phyloP scores from a whole-genome alignment of 2,113 vertebrate species.

The Phoenicopterus ruber region DNA sequence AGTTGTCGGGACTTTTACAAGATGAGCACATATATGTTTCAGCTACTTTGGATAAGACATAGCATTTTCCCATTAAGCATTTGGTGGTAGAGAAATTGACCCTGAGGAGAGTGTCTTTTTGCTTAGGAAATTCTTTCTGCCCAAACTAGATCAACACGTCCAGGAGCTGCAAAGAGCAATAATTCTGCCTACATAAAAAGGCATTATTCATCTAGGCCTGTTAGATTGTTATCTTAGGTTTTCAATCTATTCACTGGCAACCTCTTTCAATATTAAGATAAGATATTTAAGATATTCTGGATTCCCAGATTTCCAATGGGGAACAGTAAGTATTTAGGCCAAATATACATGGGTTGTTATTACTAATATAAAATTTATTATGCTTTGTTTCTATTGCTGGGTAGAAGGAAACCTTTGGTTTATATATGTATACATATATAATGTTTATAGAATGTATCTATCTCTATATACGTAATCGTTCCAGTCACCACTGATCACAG shows the following conservation, averaged over 20 bases:
- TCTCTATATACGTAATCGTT: not conserved
- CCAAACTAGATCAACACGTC: not conserved
- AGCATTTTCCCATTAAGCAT: not conserved
- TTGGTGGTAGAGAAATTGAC: not conserved
- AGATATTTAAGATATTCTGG: not conserved
- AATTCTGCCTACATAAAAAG: not conserved
- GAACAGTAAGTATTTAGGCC: not conserved
- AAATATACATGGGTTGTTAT: not conserved
- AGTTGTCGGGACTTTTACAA: not conserved
- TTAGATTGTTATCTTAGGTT: not conserved
- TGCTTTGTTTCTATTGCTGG: not conserved
- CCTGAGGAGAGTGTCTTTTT: not conserved
- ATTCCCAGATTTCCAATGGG: not conserved
- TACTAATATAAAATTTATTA: not conserved
- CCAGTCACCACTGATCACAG: not conserved
- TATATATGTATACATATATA: not conserved
- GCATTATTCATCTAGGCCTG: not conserved
- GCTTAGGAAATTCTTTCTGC: not conserved
- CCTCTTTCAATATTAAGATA: not conserved
- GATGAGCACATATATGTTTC: not conserved
- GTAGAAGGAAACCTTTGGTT: not conserved
- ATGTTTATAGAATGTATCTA: not conserved
- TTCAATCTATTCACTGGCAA: not conserved
- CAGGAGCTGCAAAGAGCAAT: not conserved
- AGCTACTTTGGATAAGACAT: not conserved